Base-by-base conservation (phyloP, 1,140 invertebrate genomes). In the Heliconius hewitsoni region DNA sequence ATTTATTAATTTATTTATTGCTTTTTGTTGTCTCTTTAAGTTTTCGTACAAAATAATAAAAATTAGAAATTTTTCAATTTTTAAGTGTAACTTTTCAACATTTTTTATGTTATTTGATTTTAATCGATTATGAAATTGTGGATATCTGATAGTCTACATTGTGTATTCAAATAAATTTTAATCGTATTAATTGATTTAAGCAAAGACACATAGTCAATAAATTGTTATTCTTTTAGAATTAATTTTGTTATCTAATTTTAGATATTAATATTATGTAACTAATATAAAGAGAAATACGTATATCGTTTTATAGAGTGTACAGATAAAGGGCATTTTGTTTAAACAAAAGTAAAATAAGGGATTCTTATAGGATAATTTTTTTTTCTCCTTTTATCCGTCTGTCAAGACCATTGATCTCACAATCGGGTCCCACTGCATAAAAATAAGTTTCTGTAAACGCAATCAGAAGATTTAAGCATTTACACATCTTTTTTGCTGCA, bases 221-320 rank as follows among this genome's bases (percentile, higher is more conserved):
- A 66, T 4, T 27, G 23, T 66, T 30, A 66, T 66, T 23, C n/a
- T 60, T 60, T 30, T 66, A 66, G 60, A 23, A 13, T 66, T 66
- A 66, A 66, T 66, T 66, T 66, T 66, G 60, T 66, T 66, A 66
- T 66, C 60, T 66, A 66, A 66, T 66, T 66, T 66, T 27, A 66
- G 27, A 66, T 66, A n/a, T 66, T 60, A 60, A n/a, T 60, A n/a
- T 9, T 55, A 1, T 52, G 19, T 2, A 37, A 57, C 3, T 57
- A 66, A 30, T 27, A 66, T 30, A 13, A 66, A 27, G 23, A 27
- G 23, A 60, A 60, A 8, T 60, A 23, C 13, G 8, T 60, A n/a
- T 27, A 27, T 66, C 6, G 9, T 66, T 52, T 52, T 52, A 52
- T 52, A 52, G 5, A 52, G 4, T 6, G 1, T 52, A 19, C 5